Percentiles rank a stretch among this genome's conserved stretches.
Conservation (phyloP, 1,140 invertebrate genomes). For the Pseudomyrmex sp. region DNA sequence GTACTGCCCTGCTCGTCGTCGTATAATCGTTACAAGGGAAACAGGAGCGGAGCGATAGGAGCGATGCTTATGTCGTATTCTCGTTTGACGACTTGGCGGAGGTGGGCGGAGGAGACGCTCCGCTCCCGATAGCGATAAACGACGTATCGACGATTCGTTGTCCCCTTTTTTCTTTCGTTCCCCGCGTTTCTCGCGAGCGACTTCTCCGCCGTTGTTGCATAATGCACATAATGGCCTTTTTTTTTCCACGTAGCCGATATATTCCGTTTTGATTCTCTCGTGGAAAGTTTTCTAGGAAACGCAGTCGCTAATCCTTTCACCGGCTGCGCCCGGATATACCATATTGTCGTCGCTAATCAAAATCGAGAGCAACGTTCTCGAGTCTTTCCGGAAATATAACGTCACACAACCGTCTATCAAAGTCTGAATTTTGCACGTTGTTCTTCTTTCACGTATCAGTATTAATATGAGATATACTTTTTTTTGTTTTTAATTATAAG, state of each 20-base stretch:
- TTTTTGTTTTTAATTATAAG: no score
- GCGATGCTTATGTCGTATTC: constrained; percentile 72
- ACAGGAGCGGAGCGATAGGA: constrained; percentile 71
- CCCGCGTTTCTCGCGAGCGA: constrained; percentile 30
- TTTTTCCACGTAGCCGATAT: constrained; percentile 53
- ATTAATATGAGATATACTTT: no score
- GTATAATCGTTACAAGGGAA: constrained; percentile 70
- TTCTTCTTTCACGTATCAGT: no score
- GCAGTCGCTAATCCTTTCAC: constrained; percentile 50
- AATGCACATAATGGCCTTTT: constrained; percentile 56
- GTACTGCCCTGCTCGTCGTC: constrained; percentile 61
- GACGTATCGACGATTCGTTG: constrained; percentile 71
- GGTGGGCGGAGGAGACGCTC: constrained; percentile 66
- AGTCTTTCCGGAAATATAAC: background rate
- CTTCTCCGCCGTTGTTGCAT: constrained; percentile 59
- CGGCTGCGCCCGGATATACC: constrained; percentile 18
- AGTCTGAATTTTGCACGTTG: no score
- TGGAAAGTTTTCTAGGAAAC: constrained; percentile 56
- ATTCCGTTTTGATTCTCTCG: constrained; percentile 53
- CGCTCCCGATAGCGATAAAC: constrained; percentile 80
- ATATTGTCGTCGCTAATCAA: constrained; percentile 30
- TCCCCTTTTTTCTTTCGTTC: constrained; percentile 65
- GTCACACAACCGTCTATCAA: no score
- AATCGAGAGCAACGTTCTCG: constrained; percentile 36
- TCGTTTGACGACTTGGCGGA: constrained; percentile 76